Evolutionary conservation across 2,888 invertebrate genomes (phyloP), one percentile per base, ranked within the genome.

Genomic region (Hydrotaea cyrtoneurina): DNA sequence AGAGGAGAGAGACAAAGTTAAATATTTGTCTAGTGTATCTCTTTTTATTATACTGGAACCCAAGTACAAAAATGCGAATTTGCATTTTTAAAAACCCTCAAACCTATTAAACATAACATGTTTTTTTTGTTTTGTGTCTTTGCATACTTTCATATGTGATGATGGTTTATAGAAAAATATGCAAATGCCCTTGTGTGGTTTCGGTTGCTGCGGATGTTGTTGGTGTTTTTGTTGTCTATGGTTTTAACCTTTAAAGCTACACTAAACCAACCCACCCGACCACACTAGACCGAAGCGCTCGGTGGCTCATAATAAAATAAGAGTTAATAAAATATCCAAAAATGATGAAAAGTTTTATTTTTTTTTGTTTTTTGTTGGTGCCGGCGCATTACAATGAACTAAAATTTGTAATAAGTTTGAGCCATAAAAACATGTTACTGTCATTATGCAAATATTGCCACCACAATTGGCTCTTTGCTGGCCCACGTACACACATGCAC

Each of bases 381-480:
- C 69, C 69, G 36, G 36, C 74, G 79, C 7, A n/a, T 82, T 81
- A 81, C 78, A 69, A 84, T 84, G 78, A 81, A 85, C 79, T 79
- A 64, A 85, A 73, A 82, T 85, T 82, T 80, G 79, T 82, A 77
- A 80, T 80, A 85, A 79, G 79, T 82, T 85, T 79, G 23, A 77
- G 69, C 55, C 85, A 80, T 82, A 82, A 85, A 85, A 85, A 71
- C 76, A 82, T 85, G 82, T 85, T 77, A 78, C 82, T 80, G 85
- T 82, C 85, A 85, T 85, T 85, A 85, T 85, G 85, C 85, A 85
- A 85, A 85, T 85, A 74, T 73, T 66, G 59, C 36, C 31, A 17
- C 31, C 62, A 8, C 62, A 66, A 31, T 31, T 31, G 31, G 13
- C 10, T 66, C 43, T 43, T 43, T 17, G 36, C 57, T 17, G 13